Evolutionary conservation across 2,797 vertebrate species (phyloP), one percentile per base, ranked within the genome.

Genomic region (Sus cebifrons): DNA sequence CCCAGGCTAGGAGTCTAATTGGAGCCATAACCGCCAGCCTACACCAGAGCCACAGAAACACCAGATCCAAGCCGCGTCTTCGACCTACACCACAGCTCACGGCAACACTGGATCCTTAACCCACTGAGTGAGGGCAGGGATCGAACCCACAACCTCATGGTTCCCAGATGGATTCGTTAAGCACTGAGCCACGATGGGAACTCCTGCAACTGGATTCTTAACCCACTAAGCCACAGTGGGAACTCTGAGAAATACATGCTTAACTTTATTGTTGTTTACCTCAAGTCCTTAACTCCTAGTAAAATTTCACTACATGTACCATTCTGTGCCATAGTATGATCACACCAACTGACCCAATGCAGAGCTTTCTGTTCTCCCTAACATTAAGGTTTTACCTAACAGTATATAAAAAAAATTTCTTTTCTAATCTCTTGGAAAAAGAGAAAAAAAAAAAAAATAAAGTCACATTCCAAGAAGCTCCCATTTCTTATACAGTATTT

Each of bases 301-400:
- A 91, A 88, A 84, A 60, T 62, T 89, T 96, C 15, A 77, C 27
- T 17, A 13, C n/a, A 36, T 25, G 32, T 7, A 81, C 52, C 60
- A 54, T 73, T 79, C 74, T 67, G 52, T 52, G 49, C 2, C 13
- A 8, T 54, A 62, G 21, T 36, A 83, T 40, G 44, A 15, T 74
- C 40, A 62, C 27, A 86, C 10, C 44, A 96, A 77, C 15, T 86
- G 58, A 65, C 9, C 12, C 49, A 71, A 89, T 73, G n/a, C 49
- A 89, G 56, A 85, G 62, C 49, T 78, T 81, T 70, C 64, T 93
- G 16, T 84, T 84, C 60, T 81, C 52, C 52, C 49, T 87, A 49
- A 92, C 79, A 83, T 32, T 81, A 89, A 94, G 27, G 16, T 78
- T 95, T 78, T 94, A 36, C 52, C 29, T 86, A 82, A 83, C 5